Percentiles rank a stretch among this genome's conserved stretches.
Evolutionary conservation across 1,140 invertebrate species (phyloP).

Genomic region (Condylostylus longicornis): DNA sequence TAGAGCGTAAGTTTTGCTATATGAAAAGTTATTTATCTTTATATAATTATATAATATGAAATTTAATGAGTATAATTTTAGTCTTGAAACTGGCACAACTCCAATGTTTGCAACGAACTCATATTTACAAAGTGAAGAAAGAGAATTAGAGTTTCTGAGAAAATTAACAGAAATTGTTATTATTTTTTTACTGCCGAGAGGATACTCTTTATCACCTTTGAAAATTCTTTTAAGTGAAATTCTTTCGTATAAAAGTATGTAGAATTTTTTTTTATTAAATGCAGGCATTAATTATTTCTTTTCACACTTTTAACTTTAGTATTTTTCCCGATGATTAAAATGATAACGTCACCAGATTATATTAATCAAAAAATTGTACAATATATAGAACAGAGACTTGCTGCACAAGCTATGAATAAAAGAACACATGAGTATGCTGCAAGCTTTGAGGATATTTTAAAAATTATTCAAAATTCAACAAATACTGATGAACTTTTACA

Average conservation of each 20-base stretch:
- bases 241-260: slow-evolving; percentile 63
- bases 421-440: slow-evolving; percentile 75
- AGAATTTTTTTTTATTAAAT: neutral
- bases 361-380: slow-evolving; percentile 75
- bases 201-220: slow-evolving; percentile 60
- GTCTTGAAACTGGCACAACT: slow-evolving; percentile 40
- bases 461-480: slow-evolving; percentile 64
- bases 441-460: slow-evolving; percentile 78
- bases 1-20: slow-evolving; percentile 45
- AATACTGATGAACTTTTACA: slow-evolving; percentile 71
- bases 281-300: slow-evolving; percentile 5
- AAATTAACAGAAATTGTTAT: slow-evolving; percentile 68
- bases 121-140: slow-evolving; percentile 53
- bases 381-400: slow-evolving; percentile 64
- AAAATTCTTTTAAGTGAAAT: slow-evolving; percentile 70
- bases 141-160: slow-evolving; percentile 65
- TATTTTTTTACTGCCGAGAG: slow-evolving; percentile 60
- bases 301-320: slow-evolving; percentile 39
- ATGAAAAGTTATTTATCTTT: neutral
- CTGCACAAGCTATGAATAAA: slow-evolving; percentile 59
- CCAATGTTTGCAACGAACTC: slow-evolving; percentile 60
- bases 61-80: too few relatives aligned
- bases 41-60: too few relatives aligned
- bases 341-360: slow-evolving; percentile 77
- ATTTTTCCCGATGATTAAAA: slow-evolving; percentile 65